Evolutionary conservation across 2,888 invertebrate species (phyloP), one percentile per base, ranked within the genome.

Genomic region (Sicus ferrugineus): DNA sequence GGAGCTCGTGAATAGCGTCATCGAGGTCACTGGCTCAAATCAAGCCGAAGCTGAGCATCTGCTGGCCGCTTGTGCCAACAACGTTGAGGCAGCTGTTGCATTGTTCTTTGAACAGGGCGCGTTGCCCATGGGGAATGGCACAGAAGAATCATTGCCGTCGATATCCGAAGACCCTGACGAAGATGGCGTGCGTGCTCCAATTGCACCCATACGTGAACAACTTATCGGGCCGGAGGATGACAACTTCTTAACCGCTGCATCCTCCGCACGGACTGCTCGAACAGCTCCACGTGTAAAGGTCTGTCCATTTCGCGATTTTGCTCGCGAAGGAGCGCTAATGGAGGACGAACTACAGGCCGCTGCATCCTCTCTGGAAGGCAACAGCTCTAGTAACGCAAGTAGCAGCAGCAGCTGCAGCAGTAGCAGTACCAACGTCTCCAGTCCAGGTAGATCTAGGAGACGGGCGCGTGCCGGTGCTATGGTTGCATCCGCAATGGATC

Each of bases 251-350:
- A 77, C 80, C 73, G 72, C 73, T 31, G 70, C 73, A 19, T 72
- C 75, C 19, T 75, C 76, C 11, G 74, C 74, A 3, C 74, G 80
- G 3, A 70, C 81, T 5, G 76, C 80, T 6, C 79, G 80, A 4
- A 77, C 80, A 4, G 73, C 79, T 5, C 80, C 79, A 54, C 77
- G 80, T 26, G 80, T 84, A 1, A 80, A 81, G 66, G 80, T 85
- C 0, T 84, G 84, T 58, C 85, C 85, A 0, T 72, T 85, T 21
- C 75, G 85, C 28, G 84, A 85, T 71, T 85, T 85, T 74, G 84
- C 83, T 6, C 80, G 83, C 0, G 85, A 85, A 62, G 85, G 81
- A 2, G 83, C 81, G 28, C 62, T 83, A 5, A 82, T 85, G 81
- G 84, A 84, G 70, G 81, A 84, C 70, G 81, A 82, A 68, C 71